These are phyloP conservation scores for Buceros bicornis DNA, from an alignment of 2,797 vertebrate genomes.

Conservation along the genomic window DNA sequence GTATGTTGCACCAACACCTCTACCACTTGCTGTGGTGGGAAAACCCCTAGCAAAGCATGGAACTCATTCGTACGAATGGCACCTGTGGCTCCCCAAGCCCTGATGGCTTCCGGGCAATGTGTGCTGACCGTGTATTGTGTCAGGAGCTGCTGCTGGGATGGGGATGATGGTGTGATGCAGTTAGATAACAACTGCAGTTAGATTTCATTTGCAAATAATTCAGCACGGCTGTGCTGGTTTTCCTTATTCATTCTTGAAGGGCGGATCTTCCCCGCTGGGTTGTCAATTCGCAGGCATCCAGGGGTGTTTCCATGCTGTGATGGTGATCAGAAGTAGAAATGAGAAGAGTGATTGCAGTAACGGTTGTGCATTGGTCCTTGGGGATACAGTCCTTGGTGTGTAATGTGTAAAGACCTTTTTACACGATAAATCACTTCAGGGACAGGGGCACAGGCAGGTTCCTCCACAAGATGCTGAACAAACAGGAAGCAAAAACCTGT, in stretches of 20 bases:
- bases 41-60: not conserved
- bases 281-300: constrained; percentile 11
- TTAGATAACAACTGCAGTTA: not conserved
- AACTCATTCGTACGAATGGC: not conserved
- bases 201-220: constrained; percentile 20
- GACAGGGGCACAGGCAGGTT: not conserved
- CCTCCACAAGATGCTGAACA: not conserved
- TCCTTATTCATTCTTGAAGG: constrained; percentile 4
- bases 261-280: not conserved
- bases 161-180: not conserved
- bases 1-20: not conserved
- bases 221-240: not conserved
- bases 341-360: not conserved
- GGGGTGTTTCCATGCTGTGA: not conserved
- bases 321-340: constrained; percentile 16
- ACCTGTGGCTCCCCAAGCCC: not conserved
- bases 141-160: not conserved
- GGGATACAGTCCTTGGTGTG: not conserved
- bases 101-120: not conserved
- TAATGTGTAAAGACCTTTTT: not conserved
- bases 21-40: not conserved
- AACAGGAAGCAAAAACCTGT: not conserved
- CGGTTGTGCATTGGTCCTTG: not conserved
- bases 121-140: not conserved
- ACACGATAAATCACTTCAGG: not conserved